phyloP scores from a whole-genome alignment of 2,797 vertebrate species.

The Falco rusticolus region DNA sequence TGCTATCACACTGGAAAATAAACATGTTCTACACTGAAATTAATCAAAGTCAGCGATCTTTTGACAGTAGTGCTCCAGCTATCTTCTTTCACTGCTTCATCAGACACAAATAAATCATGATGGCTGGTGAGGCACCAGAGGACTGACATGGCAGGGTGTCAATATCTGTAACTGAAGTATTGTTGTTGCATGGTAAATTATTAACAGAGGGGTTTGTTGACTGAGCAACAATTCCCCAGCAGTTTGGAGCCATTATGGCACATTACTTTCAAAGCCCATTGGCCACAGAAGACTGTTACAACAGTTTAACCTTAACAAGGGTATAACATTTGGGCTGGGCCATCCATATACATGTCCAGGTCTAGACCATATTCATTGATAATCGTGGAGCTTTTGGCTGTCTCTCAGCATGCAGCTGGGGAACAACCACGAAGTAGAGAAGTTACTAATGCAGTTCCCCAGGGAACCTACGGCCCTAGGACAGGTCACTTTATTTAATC shows the following conservation, averaged over 20 bases:
- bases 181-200: conserved; percentile 23
- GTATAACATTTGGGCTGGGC: neutral
- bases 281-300: neutral
- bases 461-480: neutral
- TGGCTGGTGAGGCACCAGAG: neutral
- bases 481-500: conserved; percentile 34
- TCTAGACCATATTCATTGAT: neutral
- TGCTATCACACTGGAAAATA: neutral
- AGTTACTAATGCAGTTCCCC: neutral
- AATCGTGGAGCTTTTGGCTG: neutral
- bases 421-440: neutral
- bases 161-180: conserved; percentile 6
- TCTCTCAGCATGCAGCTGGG: neutral
- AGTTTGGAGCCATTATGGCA: neutral
- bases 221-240: neutral
- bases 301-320: neutral
- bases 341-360: neutral
- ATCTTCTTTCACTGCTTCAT: conserved; percentile 51
- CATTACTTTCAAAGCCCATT: neutral
- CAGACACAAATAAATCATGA: conserved; percentile 48
- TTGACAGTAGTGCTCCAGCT: neutral
- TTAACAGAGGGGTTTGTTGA: neutral
- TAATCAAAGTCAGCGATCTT: conserved; percentile 1
- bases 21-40: neutral
- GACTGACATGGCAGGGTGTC: conserved; percentile 8